These are phyloP conservation scores for Otolemur garnettii DNA, from an alignment of 2,113 vertebrate species.

Conservation along the genomic window DNA sequence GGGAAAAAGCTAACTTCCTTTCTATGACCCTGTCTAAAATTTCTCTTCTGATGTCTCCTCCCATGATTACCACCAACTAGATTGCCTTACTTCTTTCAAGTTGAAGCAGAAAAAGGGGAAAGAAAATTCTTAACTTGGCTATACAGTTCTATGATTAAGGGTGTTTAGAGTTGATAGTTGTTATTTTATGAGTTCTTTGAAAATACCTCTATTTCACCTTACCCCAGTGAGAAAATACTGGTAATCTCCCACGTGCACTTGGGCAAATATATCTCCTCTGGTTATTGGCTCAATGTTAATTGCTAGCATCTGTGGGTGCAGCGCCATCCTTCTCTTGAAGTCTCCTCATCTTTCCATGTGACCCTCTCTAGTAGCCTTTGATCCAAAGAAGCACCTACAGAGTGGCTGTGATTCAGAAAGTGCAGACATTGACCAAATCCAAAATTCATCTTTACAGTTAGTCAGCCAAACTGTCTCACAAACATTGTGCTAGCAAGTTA, in stretches of 20 bases:
- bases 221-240: neutral
- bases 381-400: neutral
- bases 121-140: slow-evolving; percentile 6
- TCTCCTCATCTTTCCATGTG: neutral
- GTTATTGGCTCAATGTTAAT: neutral
- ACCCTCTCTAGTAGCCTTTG: neutral
- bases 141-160: neutral
- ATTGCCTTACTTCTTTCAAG: neutral
- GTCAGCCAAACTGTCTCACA: neutral
- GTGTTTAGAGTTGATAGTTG: neutral
- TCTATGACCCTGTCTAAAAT: neutral
- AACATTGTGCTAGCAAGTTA: neutral
- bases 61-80: neutral
- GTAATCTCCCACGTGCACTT: neutral
- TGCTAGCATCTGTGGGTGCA: neutral
- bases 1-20: neutral
- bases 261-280: neutral
- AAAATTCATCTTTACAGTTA: slow-evolving; percentile 28
- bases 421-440: slow-evolving; percentile 31
- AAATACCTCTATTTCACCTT: slow-evolving; percentile 3
- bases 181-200: slow-evolving; percentile 23
- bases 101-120: neutral
- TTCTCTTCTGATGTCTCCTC: neutral
- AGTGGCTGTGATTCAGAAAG: slow-evolving; percentile 11
- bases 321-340: neutral